phyloP scores from a whole-genome alignment of 2,888 invertebrate genomes.

The Cerastis rubricosa region DNA sequence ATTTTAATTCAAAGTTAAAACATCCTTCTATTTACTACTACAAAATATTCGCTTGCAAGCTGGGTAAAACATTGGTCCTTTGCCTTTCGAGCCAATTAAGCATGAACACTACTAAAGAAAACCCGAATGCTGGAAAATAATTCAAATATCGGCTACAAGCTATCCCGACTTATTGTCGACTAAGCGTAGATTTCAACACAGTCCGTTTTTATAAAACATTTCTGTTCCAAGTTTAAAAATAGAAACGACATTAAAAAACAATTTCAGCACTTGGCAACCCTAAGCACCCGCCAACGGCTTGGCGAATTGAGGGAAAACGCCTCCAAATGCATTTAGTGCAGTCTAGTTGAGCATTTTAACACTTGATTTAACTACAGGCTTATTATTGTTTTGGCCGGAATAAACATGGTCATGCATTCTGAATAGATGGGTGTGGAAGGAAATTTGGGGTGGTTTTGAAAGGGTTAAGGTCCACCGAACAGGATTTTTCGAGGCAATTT shows the following conservation, averaged over 20 bases:
- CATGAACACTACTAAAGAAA: background rate
- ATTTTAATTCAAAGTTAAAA: background rate
- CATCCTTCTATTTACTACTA: background rate
- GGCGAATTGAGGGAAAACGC: slow-evolving; percentile 73
- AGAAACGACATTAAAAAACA: slow-evolving; percentile 45
- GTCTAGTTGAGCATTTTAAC: slow-evolving; percentile 72
- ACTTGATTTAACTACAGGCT: slow-evolving; percentile 71
- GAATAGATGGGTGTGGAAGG: slow-evolving; percentile 25
- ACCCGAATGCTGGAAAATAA: background rate
- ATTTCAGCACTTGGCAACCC: slow-evolving; percentile 57
- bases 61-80: background rate
- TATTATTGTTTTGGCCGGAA: slow-evolving; percentile 66
- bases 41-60: background rate
- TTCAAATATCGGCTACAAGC: background rate
- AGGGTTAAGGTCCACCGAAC: background rate
- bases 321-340: slow-evolving; percentile 81
- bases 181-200: slow-evolving; percentile 6
- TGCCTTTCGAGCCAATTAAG: background rate
- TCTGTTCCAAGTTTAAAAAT: slow-evolving; percentile 42
- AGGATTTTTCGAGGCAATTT: background rate
- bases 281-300: slow-evolving; percentile 75
- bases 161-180: background rate
- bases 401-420: slow-evolving; percentile 59
- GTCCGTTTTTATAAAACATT: slow-evolving; percentile 34
- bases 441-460: background rate